Evolutionary conservation across 1,140 invertebrate species (phyloP).

Genomic region (Wasmannia auropunctata): DNA sequence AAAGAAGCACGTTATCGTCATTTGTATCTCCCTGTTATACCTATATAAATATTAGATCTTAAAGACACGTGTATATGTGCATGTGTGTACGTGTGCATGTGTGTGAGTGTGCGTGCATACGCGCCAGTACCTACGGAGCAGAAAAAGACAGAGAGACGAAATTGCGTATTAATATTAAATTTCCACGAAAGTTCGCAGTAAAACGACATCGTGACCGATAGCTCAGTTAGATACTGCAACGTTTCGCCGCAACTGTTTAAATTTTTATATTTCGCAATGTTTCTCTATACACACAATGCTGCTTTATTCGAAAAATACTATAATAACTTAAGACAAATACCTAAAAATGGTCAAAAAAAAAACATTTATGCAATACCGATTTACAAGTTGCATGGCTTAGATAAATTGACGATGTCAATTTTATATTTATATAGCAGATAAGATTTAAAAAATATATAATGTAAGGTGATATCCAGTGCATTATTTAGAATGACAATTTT

Average conservation of each 20-base stretch:
- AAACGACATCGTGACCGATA: slow-evolving; percentile 53
- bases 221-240: neutral
- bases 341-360: neutral
- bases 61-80: slow-evolving; percentile 42
- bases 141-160: slow-evolving; percentile 68
- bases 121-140: slow-evolving; percentile 52
- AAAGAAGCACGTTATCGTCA: slow-evolving; percentile 71
- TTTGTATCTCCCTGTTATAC: slow-evolving; percentile 68
- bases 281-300: neutral
- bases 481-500: neutral
- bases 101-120: neutral
- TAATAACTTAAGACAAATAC: neutral
- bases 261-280: slow-evolving; percentile 29
- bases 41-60: slow-evolving; percentile 73
- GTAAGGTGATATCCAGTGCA: neutral
- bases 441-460: neutral
- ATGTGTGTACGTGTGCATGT: neutral
- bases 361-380: neutral
- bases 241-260: slow-evolving; percentile 9
- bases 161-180: slow-evolving; percentile 79
- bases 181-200: slow-evolving; percentile 52
- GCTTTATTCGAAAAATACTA: neutral
- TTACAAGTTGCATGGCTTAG: neutral
- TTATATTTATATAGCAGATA: neutral
- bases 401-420: neutral